Evolutionary conservation across 2,797 vertebrate genomes (phyloP), one percentile per base, ranked within the genome.

Genomic region (Pterois miles): DNA sequence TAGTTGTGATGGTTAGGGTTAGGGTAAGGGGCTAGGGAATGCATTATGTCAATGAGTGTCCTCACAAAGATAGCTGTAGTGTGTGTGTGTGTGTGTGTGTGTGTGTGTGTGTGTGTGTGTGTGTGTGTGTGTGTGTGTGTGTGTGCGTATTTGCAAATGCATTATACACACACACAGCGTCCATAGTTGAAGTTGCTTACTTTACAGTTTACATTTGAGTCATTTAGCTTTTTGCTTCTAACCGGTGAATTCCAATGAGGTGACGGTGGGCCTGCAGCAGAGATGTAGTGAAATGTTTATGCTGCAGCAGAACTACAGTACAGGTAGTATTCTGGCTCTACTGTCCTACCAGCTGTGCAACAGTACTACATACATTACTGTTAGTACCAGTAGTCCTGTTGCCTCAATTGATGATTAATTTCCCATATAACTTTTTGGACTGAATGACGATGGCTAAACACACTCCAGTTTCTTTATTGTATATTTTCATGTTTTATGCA

Each of bases 181-280:
- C 31, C 63, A 20, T 22, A 56, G 78, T 8, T 38, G 43, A 68
- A 74, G 73, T 69, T 78, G 81, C 86, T 84, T 75, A 72, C 69
- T 74, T 68, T 31, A 86, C 81, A 79, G 2, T 85, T 83, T 76
- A 64, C 31, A 60, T 76, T 57, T 43, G 20, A 74, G 46, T 64
- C 69, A 59, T 79, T 79, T 65, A 29, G 70, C 38, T 64, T 82
- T 82, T 43, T 80, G 74, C 79, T 71, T 63, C 53, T 67, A 34
- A 60, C 3, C 18, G 53, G 20, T 78, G 80, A 80, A 82, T 82
- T 80, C 54, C 80, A 82, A 72, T 72, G 73, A 80, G 74, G 58
- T 5, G 50, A 58, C 4, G 4, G 31, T 67, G 23, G 1, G 73
- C 34, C 43, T n/a, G 38, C 6, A 70, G 77, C 50, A 72, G 14